Evolutionary conservation across 2,113 vertebrate genomes (phyloP).

Genomic region (Corapipo altera): DNA sequence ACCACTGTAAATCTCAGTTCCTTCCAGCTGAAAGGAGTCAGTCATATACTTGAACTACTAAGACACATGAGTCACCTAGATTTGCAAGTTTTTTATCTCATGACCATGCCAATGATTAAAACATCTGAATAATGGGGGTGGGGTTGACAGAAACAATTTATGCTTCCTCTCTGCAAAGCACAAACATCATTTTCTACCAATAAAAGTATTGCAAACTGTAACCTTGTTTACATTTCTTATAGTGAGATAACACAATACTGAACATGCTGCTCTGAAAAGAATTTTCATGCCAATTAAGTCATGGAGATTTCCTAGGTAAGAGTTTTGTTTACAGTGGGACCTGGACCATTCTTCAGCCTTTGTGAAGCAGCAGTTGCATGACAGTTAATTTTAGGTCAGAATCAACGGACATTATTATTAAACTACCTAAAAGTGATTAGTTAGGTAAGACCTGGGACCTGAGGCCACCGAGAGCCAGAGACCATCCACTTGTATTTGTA

Average conservation of each 20-base stretch:
- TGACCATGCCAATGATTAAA: not conserved
- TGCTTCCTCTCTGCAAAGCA: not conserved
- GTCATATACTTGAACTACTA: not conserved
- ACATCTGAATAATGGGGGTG: not conserved
- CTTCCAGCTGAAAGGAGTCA: not conserved
- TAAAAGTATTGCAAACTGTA: not conserved
- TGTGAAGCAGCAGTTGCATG: not conserved
- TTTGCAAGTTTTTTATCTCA: not conserved
- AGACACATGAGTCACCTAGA: not conserved
- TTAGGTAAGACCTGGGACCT: not conserved
- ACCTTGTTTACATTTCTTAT: not conserved
- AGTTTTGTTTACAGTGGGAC: not conserved
- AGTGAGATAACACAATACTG: not conserved
- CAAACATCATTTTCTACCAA: not conserved
- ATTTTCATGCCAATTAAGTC: not conserved
- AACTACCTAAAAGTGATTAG: not conserved
- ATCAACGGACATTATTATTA: not conserved
- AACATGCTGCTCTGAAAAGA: not conserved
- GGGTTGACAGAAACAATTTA: not conserved
- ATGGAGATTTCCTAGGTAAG: not conserved
- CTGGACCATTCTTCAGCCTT: not conserved
- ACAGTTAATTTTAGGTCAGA: not conserved
- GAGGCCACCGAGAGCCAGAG: not conserved
- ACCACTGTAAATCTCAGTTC: not conserved
- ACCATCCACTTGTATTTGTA: not conserved